Base-by-base conservation (phyloP, 2,113 vertebrate genomes). In the Procavia capensis region DNA sequence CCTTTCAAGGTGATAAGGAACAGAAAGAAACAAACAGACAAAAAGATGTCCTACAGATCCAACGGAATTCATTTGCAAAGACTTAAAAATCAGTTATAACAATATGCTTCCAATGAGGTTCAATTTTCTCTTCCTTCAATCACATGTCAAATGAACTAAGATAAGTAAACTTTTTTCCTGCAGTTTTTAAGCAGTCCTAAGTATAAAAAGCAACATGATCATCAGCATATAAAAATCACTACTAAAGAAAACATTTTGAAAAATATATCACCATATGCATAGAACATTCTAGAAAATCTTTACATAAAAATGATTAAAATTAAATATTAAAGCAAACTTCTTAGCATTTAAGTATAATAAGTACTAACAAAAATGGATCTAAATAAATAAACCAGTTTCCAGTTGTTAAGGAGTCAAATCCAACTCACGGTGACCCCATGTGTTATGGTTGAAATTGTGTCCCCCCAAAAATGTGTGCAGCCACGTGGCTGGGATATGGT, bases 171-270 rank as follows among this genome's bases (percentile, higher is more conserved):
- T 70, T 86, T 70, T 86, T 93, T 78, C 45, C 83, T 79, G 50
- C 9, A 80, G 22, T 61, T 96, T 91, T 45, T 75, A 94, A 68
- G 63, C n/a, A 97, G 25, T 34, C n/a, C 6, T 80, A 86, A 85
- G 72, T 85, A 85, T 66, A 84, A 96, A 88, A 41, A 90, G 16
- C 9, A 70, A 41, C 25, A 45, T 24, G 63, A 78, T 80, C 45
- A 81, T 75, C 94, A 57, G 24, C 66, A 70, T 13, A 83, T 61
- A 75, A 43, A 93, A 96, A 76, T 96, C 13, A 72, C 29, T 84
- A 9, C 91, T 75, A 70, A 2, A 84, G 80, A 91, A 31, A 39
- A 85, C 31, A 36, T 50, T 72, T 79, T 88, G 24, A 57, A 94
- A 96, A 95, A 8, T 25, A 68, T 74, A 81, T 75, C 25, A 74